A percentile compares a stretch with the other conserved stretches of the same genome.
Conservation (phyloP, 1,140 invertebrate genomes). For the Drosophila melanogaster region Release_6_plus_ISO1_MT NT_037436.4:8578001-8578500, state of each 20-base stretch:
- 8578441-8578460: conserved; percentile 37
- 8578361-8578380: conserved; percentile 62
- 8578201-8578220: no score
- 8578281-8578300: conserved; percentile 2
- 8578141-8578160: no score
- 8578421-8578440: conserved; percentile 66
- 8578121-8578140: neutral
- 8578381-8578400: conserved; percentile 43
- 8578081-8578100: neutral
- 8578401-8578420: conserved; percentile 39
- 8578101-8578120: no score
- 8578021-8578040: neutral
- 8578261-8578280: no score
- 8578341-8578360: conserved; percentile 43
- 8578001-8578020: conserved; percentile 12
- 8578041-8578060: no score
- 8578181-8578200: no score
- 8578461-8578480: neutral
- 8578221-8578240: neutral
- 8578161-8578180: no score
- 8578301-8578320: neutral
- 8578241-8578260: neutral
- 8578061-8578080: neutral
- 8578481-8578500: conserved; percentile 27
- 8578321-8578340: conserved; percentile 6